Evolutionary conservation across 2,113 vertebrate species (phyloP).

Genomic region (Rousettus leschenaultii): DNA sequence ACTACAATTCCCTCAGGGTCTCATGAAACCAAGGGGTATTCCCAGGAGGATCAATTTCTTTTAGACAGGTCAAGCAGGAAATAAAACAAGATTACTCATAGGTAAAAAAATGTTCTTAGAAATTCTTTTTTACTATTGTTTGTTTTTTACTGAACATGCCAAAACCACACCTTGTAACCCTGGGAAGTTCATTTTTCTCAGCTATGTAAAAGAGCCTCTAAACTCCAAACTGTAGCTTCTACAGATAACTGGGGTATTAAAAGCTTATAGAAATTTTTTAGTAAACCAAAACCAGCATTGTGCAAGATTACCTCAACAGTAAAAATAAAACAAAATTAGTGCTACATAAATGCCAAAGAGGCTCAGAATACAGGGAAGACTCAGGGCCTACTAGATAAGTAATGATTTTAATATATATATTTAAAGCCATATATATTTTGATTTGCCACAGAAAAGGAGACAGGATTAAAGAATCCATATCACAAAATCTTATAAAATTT

Average conservation of each 20-base stretch:
- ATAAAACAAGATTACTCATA: slow-evolving; percentile 11
- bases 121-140: slow-evolving; percentile 48
- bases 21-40: not conserved
- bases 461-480: not conserved
- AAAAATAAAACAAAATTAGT: not conserved
- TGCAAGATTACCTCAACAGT: not conserved
- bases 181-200: slow-evolving; percentile 18
- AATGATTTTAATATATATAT: not conserved
- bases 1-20: not conserved
- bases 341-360: not conserved
- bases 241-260: not conserved
- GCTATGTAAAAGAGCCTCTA: not conserved
- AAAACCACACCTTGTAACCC: slow-evolving; percentile 34
- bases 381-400: not conserved
- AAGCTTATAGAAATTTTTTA: not conserved
- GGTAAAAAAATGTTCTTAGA: slow-evolving; percentile 40
- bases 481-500: not conserved
- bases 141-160: not conserved
- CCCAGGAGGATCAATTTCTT: not conserved
- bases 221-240: not conserved
- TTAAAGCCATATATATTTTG: not conserved
- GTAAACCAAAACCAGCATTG: not conserved
- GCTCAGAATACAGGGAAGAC: not conserved
- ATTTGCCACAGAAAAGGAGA: not conserved
- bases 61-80: slow-evolving; percentile 32